Evolutionary conservation across 2,888 invertebrate species (phyloP).

Genomic region (Muschampia plurimacula): DNA sequence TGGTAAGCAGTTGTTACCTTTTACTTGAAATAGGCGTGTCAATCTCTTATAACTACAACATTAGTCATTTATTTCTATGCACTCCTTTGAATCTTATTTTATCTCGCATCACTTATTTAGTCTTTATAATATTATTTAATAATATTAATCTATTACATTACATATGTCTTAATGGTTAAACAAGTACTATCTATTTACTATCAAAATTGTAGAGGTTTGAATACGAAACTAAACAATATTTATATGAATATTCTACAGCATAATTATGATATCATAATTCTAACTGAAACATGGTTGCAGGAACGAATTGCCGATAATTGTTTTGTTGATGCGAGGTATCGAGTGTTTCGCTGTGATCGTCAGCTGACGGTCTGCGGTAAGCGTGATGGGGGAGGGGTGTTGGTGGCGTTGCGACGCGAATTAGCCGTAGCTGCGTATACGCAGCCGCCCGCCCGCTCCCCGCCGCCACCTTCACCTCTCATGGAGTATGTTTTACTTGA

Average conservation of each 20-base stretch:
- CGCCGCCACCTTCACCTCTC: too few relatives aligned
- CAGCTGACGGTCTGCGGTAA: neutral
- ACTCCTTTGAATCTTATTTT: neutral
- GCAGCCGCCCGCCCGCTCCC: too few relatives aligned
- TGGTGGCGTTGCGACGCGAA: too few relatives aligned
- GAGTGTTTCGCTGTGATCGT: neutral
- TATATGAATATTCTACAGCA: slow-evolving; percentile 29
- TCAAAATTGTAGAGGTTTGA: slow-evolving; percentile 21
- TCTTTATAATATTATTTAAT: neutral
- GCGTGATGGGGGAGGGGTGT: too few relatives aligned
- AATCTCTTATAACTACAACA: neutral
- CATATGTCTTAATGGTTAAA: neutral
- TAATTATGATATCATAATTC: slow-evolving; percentile 8
- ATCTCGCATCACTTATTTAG: neutral
- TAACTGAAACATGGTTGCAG: slow-evolving; percentile 8
- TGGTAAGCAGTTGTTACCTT: neutral
- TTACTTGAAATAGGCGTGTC: neutral
- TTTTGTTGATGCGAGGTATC: neutral
- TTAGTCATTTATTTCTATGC: neutral
- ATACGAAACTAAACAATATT: slow-evolving; percentile 15
- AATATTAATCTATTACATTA: neutral
- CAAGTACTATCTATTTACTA: neutral
- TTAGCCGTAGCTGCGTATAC: too few relatives aligned
- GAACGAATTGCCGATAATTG: neutral
- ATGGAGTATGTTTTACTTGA: too few relatives aligned